Percentiles rank a stretch among this genome's conserved stretches.
These are phyloP conservation scores for Pachypsylla venusta DNA, from an alignment of 1,140 invertebrate species.

Conservation along the genomic window DNA sequence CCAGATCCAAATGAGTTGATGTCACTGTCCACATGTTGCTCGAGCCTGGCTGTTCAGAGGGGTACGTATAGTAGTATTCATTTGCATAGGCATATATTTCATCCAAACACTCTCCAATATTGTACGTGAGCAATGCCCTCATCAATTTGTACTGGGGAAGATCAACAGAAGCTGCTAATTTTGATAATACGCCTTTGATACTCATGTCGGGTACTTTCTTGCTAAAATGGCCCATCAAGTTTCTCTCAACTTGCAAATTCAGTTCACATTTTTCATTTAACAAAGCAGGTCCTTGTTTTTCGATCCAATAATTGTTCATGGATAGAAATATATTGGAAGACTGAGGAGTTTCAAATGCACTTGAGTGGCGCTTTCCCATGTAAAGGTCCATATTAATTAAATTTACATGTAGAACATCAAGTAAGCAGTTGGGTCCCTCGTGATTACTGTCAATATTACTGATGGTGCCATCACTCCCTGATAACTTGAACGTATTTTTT, in stretches of 20 bases:
- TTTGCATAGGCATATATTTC: constrained; percentile 30
- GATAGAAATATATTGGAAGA: background rate
- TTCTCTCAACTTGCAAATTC: constrained; percentile 63
- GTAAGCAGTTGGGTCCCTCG: constrained; percentile 30
- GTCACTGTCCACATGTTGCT: constrained; percentile 51
- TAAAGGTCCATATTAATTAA: constrained; percentile 72
- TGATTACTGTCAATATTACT: constrained; percentile 30
- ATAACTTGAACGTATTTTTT: constrained; percentile 38
- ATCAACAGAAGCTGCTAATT: constrained; percentile 68
- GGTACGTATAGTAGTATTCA: constrained; percentile 6
- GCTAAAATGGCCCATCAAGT: constrained; percentile 53
- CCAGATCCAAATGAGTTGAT: constrained; percentile 65
- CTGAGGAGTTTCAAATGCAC: background rate
- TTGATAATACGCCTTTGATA: constrained; percentile 69
- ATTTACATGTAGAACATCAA: constrained; percentile 63
- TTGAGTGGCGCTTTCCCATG: constrained; percentile 39
- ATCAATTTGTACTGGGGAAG: constrained; percentile 75
- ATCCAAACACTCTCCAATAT: constrained; percentile 79
- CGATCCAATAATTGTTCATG: constrained; percentile 33
- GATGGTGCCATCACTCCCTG: constrained; percentile 31
- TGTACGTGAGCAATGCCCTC: constrained; percentile 72
- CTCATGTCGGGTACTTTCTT: constrained; percentile 64
- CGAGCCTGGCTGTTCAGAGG: background rate
- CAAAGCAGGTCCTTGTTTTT: constrained; percentile 42
- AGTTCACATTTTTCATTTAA: constrained; percentile 66